A percentile compares a stretch with the other conserved stretches of the same genome.
Evolutionary conservation across 2,113 vertebrate genomes (phyloP).

Genomic region (Leucopsar rothschildi): DNA sequence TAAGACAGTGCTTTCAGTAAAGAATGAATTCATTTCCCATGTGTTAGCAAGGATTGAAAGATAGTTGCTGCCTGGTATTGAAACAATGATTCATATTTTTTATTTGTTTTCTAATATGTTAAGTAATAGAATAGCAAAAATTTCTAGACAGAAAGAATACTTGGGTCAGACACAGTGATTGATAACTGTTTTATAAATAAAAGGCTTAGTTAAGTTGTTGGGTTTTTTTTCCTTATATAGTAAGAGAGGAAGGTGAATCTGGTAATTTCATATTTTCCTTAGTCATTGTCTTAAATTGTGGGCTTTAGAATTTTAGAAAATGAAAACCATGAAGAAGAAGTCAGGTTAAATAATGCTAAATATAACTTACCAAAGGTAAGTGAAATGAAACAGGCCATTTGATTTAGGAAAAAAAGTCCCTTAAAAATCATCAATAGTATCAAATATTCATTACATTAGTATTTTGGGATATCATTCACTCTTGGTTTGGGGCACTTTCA

Average conservation of each 20-base stretch:
- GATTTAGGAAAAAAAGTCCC: background rate
- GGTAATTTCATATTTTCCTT: background rate
- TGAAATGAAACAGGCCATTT: background rate
- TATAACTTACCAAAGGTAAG: background rate
- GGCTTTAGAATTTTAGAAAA: background rate
- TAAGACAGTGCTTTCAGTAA: constrained; percentile 57
- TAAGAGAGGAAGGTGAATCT: background rate
- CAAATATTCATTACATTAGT: background rate
- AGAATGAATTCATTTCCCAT: constrained; percentile 41
- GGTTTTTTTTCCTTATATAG: background rate
- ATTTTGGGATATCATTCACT: background rate
- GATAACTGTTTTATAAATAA: background rate
- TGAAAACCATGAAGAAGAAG: background rate
- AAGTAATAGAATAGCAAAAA: background rate
- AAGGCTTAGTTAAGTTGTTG: background rate
- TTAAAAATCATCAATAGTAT: background rate
- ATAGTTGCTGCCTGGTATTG: background rate
- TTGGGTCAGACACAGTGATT: background rate
- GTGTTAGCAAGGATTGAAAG: constrained; percentile 34
- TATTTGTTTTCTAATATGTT: constrained; percentile 18
- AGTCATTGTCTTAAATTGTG: background rate
- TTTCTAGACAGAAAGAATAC: background rate
- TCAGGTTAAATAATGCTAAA: background rate
- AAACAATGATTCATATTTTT: constrained; percentile 30
- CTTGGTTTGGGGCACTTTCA: background rate